Base-by-base conservation (phyloP, 2,888 invertebrate genomes). In the Therioaphis trifolii region DNA sequence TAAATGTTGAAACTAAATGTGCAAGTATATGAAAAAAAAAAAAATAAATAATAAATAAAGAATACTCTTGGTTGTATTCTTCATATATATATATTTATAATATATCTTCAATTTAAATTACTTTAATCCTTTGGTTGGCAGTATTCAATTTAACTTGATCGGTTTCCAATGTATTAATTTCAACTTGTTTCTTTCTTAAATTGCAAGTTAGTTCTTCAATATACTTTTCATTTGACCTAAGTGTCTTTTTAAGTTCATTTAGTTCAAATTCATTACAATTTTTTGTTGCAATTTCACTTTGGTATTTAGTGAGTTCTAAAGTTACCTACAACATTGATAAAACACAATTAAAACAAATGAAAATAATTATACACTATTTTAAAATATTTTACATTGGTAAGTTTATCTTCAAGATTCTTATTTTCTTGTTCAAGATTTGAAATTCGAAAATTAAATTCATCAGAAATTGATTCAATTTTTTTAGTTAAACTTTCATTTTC, bases 41-140 rank as follows among this genome's bases (percentile, higher is more conserved):
- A n/a, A n/a, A n/a, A n/a, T n/a, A n/a, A n/a, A n/a, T n/a, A n/a
- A n/a, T n/a, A n/a, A n/a, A n/a, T n/a, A n/a, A n/a, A n/a, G n/a
- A n/a, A n/a, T n/a, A n/a, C n/a, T n/a, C n/a, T n/a, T n/a, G n/a
- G n/a, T n/a, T n/a, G n/a, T n/a, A n/a, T n/a, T n/a, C n/a, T n/a
- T n/a, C n/a, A n/a, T n/a, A n/a, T n/a, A n/a, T n/a, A n/a, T n/a
- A n/a, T n/a, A n/a, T n/a, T 35, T 35, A 35, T 35, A 35, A 3
- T 35, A 35, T 35, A 35, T 35, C 7, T n/a, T 27, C 24, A 12
- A 0, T 75, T 29, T 46, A n/a, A 63, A 35, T 52, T 82, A 82
- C 82, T 82, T 82, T 82, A 63, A 82, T 82, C 74, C n/a, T 72
- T 74, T 82, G 82, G 11, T 82, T 82, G 1, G 82, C 82, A 52